Base-by-base conservation (phyloP, 2,113 vertebrate species). In the Phalacrocorax brasilianus region DNA sequence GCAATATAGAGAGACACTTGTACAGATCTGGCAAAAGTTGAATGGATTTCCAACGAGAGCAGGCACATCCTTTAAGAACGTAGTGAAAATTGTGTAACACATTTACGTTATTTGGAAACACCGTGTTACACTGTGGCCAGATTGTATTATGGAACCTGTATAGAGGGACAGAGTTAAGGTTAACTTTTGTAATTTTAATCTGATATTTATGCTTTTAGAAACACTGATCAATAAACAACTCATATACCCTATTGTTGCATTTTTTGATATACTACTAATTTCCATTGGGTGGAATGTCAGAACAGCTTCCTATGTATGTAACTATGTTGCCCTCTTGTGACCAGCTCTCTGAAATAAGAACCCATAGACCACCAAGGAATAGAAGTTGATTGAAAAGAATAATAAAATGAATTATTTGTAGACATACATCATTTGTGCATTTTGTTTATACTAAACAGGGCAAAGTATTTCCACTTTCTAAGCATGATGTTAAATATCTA, bases 241-340 rank as follows among this genome's bases (percentile, higher is more conserved):
- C 22, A 70, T n/a, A 44, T 19, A 33, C 8, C 8, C 12, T 52
- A 17, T 13, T 72, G 9, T 47, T 76, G 5, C 18, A 35, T 30
- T 66, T 93, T 72, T 72, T 74, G 28, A 18, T 30, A 40, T 45
- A 16, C 32, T 47, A 32, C 4, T 88, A n/a, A 78, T 80, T 93
- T 94, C 58, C 44, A 26, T 15, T 89, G 56, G 92, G 32, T 84
- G 35, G 23, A 67, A 66, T 44, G 85, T 67, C 96, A 95, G 38
- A 78, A 52, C 30, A 81, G 24, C n/a, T 95, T 79, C 30, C 74
- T 93, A 86, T 72, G 40, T 45, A 53, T 89, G 90, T 95, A 80
- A 72, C 95, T 94, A 93, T 56, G 92, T 96, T 96, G 96, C 95
- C 92, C 96, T 94, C 95, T 96, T 96, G 95, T 97, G 96, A 91